Evolutionary conservation across 1,140 invertebrate species (phyloP), one percentile per base, ranked within the genome.

Genomic region (Akabosia matsudoensis): DNA sequence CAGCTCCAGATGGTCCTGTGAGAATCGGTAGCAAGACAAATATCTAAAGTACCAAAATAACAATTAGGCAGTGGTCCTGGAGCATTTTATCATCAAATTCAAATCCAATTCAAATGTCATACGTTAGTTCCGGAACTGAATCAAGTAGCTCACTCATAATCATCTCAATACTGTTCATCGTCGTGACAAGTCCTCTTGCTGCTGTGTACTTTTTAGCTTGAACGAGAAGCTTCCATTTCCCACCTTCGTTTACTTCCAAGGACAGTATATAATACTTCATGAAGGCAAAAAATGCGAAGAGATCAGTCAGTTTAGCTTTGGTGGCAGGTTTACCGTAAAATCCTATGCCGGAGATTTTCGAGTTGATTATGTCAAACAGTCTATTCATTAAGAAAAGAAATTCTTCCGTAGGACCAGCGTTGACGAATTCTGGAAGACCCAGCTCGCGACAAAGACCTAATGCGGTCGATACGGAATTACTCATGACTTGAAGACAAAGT

Each of bases 1-100:
- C 33, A 85, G 64, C 82, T 86, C 84, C 14, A 85, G 26, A 76
- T 85, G 84, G 76, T 86, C 83, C 78, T 85, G 84, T 26, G 80
- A 78, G 22, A 84, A 67, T 78, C 82, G 85, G 76, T 84, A 85
- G 13, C 81, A 80, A 33, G 77, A 74, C 3, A 81, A 13, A 77
- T 76, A 77, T 64, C 72, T 71, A 31, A 82, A 56, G 61, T 26
- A 67, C 75, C 52, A 70, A 74, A 56, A 28, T 10, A 45, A 18
- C 37, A 45, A 45, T 45, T 45, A 10, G 18, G 37, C 7, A 45
- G 18, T 18, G 7, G 7, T 45, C 7, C 7, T 45, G 18, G 18
- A 10, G 37, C 18, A 18, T 45, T 10, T 45, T 45, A 45, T 10
- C 37, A 45, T 45, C 37, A 45, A 45, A 18, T 45, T 18, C 18